phyloP scores from a whole-genome alignment of 2,888 invertebrate species.

The Metallyticus violacea region DNA sequence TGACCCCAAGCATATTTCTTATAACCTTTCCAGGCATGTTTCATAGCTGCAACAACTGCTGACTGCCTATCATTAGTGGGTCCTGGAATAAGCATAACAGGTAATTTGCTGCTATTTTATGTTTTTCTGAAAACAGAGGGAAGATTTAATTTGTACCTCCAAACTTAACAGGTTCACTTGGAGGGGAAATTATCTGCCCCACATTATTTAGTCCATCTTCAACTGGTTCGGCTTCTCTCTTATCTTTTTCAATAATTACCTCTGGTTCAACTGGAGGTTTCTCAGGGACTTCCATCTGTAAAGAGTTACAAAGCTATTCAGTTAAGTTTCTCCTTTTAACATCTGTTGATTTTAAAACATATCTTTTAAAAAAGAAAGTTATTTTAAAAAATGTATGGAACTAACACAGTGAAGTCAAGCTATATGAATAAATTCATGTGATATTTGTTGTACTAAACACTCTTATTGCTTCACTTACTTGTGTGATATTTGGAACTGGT shows the following conservation, averaged over 20 bases:
- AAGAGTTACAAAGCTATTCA: too few species aligned
- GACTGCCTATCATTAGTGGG: slow-evolving; percentile 68
- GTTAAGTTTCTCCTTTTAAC: too few species aligned
- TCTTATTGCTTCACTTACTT: too few species aligned
- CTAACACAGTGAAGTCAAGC: too few species aligned
- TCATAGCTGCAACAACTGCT: slow-evolving; percentile 85
- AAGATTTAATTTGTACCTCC: slow-evolving; percentile 35
- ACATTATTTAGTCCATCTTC: slow-evolving; percentile 33
- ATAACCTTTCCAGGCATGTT: slow-evolving; percentile 93
- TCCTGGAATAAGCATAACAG: slow-evolving; percentile 8
- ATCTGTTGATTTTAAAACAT: too few species aligned
- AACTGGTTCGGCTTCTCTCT: not conserved
- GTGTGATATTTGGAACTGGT: too few species aligned
- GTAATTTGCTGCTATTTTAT: not conserved
- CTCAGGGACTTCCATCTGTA: not conserved
- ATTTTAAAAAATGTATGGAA: too few species aligned
- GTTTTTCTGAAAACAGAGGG: not conserved
- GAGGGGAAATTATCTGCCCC: slow-evolving; percentile 41
- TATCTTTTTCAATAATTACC: slow-evolving; percentile 38
- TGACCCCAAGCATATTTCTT: slow-evolving; percentile 95
- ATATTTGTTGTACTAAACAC: too few species aligned
- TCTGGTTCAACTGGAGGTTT: slow-evolving; percentile 47
- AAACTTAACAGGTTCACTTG: slow-evolving; percentile 39
- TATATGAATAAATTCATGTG: too few species aligned
- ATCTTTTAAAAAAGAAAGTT: too few species aligned